Conservation (phyloP, 2,888 invertebrate species). For the Tanypteryx hageni region DNA sequence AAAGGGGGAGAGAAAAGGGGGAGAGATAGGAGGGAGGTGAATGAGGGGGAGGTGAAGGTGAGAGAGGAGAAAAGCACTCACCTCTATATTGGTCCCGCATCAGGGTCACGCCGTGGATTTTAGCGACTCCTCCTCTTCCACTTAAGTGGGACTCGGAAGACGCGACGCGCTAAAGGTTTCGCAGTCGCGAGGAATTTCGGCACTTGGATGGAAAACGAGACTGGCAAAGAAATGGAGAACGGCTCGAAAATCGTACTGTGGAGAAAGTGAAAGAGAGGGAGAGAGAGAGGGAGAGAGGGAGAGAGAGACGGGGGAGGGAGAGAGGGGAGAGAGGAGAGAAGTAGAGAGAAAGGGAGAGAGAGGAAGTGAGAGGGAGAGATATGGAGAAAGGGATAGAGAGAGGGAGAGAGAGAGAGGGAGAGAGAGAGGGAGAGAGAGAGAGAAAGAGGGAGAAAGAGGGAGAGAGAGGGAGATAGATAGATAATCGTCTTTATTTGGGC, state of each 20-base stretch:
- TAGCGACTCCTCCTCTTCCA: not conserved
- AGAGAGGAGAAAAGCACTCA: not conserved
- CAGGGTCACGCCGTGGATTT: not conserved
- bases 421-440: no score
- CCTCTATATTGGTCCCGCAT: conserved; percentile 16
- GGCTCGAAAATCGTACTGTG: no score
- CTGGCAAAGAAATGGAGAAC: not conserved
- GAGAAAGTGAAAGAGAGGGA: no score
- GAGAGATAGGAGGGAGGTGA: not conserved
- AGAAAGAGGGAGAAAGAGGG: no score
- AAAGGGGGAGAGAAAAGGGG: not conserved
- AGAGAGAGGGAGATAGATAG: no score
- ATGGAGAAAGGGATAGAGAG: no score
- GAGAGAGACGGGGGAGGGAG: no score
- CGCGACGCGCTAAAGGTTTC: not conserved
- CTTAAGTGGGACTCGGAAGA: not conserved
- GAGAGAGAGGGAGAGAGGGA: no score
- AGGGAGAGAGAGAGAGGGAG: no score
- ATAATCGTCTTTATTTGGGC: no score
- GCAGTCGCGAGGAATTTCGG: not conserved
- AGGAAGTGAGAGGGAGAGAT: not conserved
- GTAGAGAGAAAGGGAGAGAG: no score
- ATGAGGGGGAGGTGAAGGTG: not conserved
- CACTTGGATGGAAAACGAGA: not conserved
- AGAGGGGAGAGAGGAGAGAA: no score